These are phyloP conservation scores for Canis aureus DNA, from an alignment of 2,113 vertebrate species.

Conservation along the genomic window DNA sequence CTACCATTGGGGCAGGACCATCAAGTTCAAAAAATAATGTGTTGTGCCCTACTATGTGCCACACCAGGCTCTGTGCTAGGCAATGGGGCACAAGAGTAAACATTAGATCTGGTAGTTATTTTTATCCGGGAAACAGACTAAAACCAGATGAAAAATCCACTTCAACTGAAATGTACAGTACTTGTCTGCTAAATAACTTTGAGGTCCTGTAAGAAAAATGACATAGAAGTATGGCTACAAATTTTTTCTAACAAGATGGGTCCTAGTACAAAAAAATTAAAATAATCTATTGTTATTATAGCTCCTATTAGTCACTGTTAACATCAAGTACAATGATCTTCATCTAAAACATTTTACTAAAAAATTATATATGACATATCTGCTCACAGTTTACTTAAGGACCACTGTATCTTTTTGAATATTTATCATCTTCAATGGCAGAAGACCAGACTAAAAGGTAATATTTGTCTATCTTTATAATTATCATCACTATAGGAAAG, in stretches of 20 bases:
- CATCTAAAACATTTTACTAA: slow-evolving; percentile 11
- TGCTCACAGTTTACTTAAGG: slow-evolving; percentile 5
- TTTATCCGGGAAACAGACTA: neutral
- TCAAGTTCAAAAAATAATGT: neutral
- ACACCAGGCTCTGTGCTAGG: neutral
- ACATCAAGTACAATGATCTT: neutral
- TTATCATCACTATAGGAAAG: neutral
- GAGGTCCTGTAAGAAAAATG: neutral
- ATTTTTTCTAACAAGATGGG: slow-evolving; percentile 4
- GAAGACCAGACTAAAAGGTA: neutral
- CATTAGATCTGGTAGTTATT: neutral
- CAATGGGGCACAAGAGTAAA: neutral
- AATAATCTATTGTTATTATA: neutral
- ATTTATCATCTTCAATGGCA: neutral
- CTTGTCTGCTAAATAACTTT: neutral
- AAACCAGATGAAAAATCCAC: slow-evolving; percentile 16
- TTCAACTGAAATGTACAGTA: neutral
- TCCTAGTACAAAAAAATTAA: neutral
- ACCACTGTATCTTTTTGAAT: slow-evolving; percentile 18
- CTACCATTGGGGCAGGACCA: neutral
- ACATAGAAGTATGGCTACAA: neutral
- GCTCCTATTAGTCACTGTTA: neutral
- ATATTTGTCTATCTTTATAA: neutral
- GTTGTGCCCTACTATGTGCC: neutral
- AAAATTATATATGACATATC: neutral